Conservation (phyloP, 2,888 invertebrate genomes). For the Sminthurinus aureus region DNA sequence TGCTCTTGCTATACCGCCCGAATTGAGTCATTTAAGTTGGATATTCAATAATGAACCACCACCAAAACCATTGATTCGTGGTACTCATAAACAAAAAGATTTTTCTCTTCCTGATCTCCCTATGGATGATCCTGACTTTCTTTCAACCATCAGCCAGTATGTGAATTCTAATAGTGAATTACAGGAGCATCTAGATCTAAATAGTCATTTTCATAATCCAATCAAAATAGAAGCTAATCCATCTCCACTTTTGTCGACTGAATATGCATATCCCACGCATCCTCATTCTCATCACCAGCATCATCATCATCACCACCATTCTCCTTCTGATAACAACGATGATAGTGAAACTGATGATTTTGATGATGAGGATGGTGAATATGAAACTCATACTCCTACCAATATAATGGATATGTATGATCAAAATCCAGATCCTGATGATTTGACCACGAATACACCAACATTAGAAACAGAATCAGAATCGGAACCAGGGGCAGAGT, state of each 20-base stretch:
- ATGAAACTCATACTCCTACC: not conserved
- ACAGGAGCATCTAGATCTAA: not conserved
- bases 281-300: not conserved
- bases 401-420: not conserved
- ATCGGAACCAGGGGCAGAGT: not conserved
- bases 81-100: conserved; percentile 20
- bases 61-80: conserved; percentile 50
- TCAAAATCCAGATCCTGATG: not conserved
- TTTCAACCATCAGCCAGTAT: not conserved
- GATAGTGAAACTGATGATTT: not conserved
- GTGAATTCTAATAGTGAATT: not conserved
- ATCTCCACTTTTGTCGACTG: not conserved
- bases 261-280: not conserved
- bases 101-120: conserved; percentile 26
- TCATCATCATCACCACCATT: not conserved
- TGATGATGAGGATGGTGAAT: not conserved
- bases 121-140: conserved; percentile 33
- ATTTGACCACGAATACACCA: not conserved
- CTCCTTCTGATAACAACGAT: not conserved
- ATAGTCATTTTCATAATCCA: not conserved
- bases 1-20: conserved; percentile 44
- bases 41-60: conserved; percentile 58
- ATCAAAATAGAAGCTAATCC: not conserved
- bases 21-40: conserved; percentile 57
- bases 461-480: not conserved